These are phyloP conservation scores for Drosophila algonquin DNA, from an alignment of 2,888 invertebrate genomes.

Conservation along the genomic window DNA sequence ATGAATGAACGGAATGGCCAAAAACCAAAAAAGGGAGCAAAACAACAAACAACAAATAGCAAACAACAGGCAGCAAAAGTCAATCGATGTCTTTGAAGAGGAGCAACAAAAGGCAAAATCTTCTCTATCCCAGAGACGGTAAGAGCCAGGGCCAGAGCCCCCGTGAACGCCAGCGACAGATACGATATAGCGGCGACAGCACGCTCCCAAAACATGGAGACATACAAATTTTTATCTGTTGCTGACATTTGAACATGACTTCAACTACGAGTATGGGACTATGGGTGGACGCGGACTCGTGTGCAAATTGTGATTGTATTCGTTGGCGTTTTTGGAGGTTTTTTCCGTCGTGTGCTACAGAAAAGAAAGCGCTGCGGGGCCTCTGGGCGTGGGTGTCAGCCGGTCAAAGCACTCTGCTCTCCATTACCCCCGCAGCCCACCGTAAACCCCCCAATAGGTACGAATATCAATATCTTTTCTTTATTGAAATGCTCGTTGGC, in stretches of 20 bases:
- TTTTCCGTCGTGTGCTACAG: conserved; percentile 32
- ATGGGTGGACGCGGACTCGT: conserved; percentile 31
- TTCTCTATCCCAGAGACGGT: conserved; percentile 18
- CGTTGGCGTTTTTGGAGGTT: conserved; percentile 18
- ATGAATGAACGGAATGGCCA: conserved; percentile 55
- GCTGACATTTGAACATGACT: conserved; percentile 76
- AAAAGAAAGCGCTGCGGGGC: conserved; percentile 66
- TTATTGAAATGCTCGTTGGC: conserved; percentile 22
- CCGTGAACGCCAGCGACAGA: conserved; percentile 25
- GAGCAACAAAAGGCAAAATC: conserved; percentile 58
- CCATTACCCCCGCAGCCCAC: conserved; percentile 35
- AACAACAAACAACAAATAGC: conserved; percentile 37
- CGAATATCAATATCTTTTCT: conserved; percentile 47
- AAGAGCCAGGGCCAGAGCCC: not conserved
- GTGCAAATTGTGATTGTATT: conserved; percentile 51
- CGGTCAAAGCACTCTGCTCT: conserved; percentile 71
- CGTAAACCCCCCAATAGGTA: conserved; percentile 12
- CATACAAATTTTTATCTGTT: conserved; percentile 70
- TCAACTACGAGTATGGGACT: conserved; percentile 1
- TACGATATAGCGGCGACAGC: conserved; percentile 52
- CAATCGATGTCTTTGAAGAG: conserved; percentile 64
- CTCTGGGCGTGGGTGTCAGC: conserved; percentile 63
- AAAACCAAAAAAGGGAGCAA: conserved; percentile 63
- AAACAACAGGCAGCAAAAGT: conserved; percentile 62
- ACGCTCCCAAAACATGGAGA: conserved; percentile 62